A percentile compares a stretch with the other conserved stretches of the same genome.
Conservation (phyloP, 1,140 invertebrate species). For the Caenorhabditis elegans region WBcel235 BX284603.4:3727501-3728000, state of each 20-base stretch:
- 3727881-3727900: no score
- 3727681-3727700: background rate
- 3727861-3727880: no score
- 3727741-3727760: background rate
- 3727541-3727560: background rate
- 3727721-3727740: background rate
- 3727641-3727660: background rate
- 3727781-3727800: background rate
- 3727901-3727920: no score
- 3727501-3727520: no score
- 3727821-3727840: background rate
- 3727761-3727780: constrained; percentile 2
- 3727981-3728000: no score
- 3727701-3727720: background rate
- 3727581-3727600: constrained; percentile 11
- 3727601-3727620: constrained; percentile 10
- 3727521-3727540: background rate
- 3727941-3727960: no score
- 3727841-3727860: no score
- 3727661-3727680: background rate
- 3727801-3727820: background rate
- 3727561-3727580: background rate
- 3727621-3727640: background rate
- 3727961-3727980: no score
- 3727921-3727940: no score